Evolutionary conservation across 2,113 vertebrate species (phyloP).

Genomic region (Aepyceros melampus): DNA sequence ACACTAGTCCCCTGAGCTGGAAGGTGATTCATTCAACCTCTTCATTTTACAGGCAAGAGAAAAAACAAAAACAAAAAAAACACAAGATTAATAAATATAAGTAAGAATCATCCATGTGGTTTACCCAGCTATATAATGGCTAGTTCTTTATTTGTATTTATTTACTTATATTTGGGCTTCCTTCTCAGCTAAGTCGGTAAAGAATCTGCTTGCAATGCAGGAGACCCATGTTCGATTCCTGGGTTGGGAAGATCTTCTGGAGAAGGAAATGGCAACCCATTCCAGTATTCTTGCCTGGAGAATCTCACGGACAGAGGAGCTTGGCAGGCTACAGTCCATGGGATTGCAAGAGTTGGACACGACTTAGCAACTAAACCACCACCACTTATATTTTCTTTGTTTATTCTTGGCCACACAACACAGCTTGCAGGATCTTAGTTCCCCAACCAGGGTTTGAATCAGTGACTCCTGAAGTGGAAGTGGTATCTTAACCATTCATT

Average conservation of each 20-base stretch:
- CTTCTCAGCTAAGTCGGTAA: not conserved
- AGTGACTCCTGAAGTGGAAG: not conserved
- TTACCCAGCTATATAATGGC: not conserved
- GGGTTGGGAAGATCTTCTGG: not conserved
- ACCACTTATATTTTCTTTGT: not conserved
- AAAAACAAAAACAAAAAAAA: not conserved
- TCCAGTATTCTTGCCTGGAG: not conserved
- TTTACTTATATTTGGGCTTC: not conserved
- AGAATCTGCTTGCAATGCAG: not conserved
- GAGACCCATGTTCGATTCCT: not conserved
- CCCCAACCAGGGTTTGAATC: not conserved
- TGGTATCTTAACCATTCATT: not conserved
- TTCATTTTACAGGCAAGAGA: not conserved
- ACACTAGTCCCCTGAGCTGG: not conserved
- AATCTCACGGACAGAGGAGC: not conserved
- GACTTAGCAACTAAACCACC: not conserved
- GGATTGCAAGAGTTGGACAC: rapidly evolving
- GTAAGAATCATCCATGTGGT: not conserved
- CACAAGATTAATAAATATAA: not conserved
- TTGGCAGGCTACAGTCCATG: not conserved
- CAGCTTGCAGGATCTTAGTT: not conserved
- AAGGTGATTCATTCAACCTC: not conserved
- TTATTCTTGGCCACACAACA: not conserved
- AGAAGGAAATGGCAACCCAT: not conserved
- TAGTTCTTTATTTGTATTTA: not conserved